Evolutionary conservation across 2,797 vertebrate species (phyloP).

Genomic region (Ambastaia sidthimunki): DNA sequence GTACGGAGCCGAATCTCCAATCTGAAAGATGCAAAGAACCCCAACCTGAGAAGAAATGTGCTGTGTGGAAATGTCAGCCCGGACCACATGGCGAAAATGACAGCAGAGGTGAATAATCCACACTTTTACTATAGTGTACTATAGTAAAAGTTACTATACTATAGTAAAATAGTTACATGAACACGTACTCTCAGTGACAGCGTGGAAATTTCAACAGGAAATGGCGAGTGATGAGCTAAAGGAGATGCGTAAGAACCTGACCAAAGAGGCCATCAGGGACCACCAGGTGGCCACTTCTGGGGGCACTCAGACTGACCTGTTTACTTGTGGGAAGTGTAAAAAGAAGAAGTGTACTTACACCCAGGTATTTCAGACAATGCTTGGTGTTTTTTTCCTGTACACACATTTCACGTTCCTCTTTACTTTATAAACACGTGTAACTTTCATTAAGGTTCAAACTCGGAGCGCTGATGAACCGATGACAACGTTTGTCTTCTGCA

Average conservation of each 20-base stretch:
- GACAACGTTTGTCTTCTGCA: slow-evolving; percentile 99
- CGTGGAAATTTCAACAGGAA: slow-evolving; percentile 77
- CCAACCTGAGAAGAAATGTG: slow-evolving; percentile 95
- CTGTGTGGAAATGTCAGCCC: slow-evolving; percentile 96
- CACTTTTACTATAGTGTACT: too few species aligned
- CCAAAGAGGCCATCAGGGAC: slow-evolving; percentile 99
- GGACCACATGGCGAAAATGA: slow-evolving; percentile 96
- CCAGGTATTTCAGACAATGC: slow-evolving; percentile 68
- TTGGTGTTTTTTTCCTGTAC: background rate
- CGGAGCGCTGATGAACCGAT: slow-evolving; percentile 99
- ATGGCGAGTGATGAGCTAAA: slow-evolving; percentile 99
- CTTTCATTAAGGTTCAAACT: slow-evolving; percentile 90
- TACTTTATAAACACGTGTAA: background rate
- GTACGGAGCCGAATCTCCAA: slow-evolving; percentile 97
- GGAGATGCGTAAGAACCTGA: slow-evolving; percentile 98
- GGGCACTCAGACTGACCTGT: slow-evolving; percentile 92
- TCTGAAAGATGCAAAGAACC: slow-evolving; percentile 96
- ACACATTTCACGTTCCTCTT: background rate
- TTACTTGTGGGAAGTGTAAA: slow-evolving; percentile 97
- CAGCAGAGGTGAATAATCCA: slow-evolving; percentile 86
- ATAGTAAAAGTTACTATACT: background rate
- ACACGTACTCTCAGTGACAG: background rate
- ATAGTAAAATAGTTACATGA: background rate
- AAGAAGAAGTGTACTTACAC: slow-evolving; percentile 94
- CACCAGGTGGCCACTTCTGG: slow-evolving; percentile 97